A percentile compares a stretch with the other conserved stretches of the same genome.
phyloP scores from a whole-genome alignment of 2,888 invertebrate species.

The Diabrotica balteata region DNA sequence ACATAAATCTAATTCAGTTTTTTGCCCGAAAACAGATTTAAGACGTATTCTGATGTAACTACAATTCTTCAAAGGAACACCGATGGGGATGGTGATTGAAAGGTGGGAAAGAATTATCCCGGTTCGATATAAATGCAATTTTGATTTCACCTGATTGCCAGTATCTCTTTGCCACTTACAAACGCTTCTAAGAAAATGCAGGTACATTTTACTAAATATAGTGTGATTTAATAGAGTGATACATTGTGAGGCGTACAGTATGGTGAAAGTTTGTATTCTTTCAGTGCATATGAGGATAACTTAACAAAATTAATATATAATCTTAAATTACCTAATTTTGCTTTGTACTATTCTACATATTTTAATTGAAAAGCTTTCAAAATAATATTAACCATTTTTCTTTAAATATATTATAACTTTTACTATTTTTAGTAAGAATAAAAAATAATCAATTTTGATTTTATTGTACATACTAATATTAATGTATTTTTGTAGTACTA shows the following conservation, averaged over 20 bases:
- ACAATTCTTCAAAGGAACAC: neutral
- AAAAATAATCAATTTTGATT: too few species aligned
- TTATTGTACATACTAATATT: too few species aligned
- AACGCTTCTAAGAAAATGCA: slow-evolving; percentile 34
- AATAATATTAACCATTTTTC: too few species aligned
- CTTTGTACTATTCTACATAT: too few species aligned
- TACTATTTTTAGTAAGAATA: too few species aligned
- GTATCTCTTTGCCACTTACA: slow-evolving; percentile 29
- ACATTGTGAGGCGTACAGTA: slow-evolving; percentile 16
- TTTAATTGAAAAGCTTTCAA: too few species aligned
- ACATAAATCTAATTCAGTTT: too few species aligned
- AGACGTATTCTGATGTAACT: slow-evolving; percentile 3
- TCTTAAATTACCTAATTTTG: too few species aligned
- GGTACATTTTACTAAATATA: slow-evolving; percentile 24
- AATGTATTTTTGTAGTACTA: too few species aligned
- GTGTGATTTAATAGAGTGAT: slow-evolving; percentile 22
- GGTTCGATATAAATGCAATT: slow-evolving; percentile 38
- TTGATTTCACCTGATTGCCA: slow-evolving; percentile 39
- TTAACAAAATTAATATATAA: too few species aligned
- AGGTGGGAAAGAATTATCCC: slow-evolving; percentile 34
- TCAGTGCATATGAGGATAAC: neutral
- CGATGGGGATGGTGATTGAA: slow-evolving; percentile 14
- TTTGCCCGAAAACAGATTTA: too few species aligned
- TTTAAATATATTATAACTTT: too few species aligned
- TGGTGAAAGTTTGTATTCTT: slow-evolving; percentile 21